Conservation (phyloP, 2,797 vertebrate species). For the Percopsis omiscomaycus region DNA sequence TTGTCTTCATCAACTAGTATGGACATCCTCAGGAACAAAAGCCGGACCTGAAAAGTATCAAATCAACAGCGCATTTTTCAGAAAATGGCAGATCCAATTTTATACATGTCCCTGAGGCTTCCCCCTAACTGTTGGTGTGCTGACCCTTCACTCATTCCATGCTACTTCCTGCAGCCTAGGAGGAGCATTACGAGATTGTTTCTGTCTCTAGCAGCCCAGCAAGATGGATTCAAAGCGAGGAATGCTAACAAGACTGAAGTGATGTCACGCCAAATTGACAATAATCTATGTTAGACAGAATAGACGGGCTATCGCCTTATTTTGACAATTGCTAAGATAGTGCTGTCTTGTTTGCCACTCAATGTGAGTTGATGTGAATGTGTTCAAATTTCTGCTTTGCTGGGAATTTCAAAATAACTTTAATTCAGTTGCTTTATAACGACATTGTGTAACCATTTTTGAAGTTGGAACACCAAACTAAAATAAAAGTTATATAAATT, state of each 20-base stretch:
- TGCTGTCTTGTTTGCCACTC: conserved; percentile 54
- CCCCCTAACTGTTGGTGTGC: conserved; percentile 73
- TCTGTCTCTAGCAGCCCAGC: conserved; percentile 59
- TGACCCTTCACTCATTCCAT: conserved; percentile 77
- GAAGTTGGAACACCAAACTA: conserved; percentile 8
- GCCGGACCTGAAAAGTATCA: conserved; percentile 74
- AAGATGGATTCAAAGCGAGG: conserved; percentile 44
- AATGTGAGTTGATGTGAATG: conserved; percentile 32
- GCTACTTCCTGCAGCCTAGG: conserved; percentile 47
- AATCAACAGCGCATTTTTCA: conserved; percentile 81
- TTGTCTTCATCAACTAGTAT: conserved; percentile 81
- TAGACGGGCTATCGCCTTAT: conserved; percentile 36
- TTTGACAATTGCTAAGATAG: conserved; percentile 55
- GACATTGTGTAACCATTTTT: no score
- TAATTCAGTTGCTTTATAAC: background rate
- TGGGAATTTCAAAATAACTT: conserved; percentile 31
- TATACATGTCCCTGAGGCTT: conserved; percentile 76
- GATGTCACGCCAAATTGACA: conserved; percentile 58
- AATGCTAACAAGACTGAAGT: conserved; percentile 62
- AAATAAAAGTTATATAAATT: conserved; percentile 12
- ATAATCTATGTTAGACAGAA: conserved; percentile 55
- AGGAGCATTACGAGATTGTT: conserved; percentile 70
- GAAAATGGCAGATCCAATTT: conserved; percentile 85
- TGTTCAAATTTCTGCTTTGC: conserved; percentile 1
- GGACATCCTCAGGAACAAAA: conserved; percentile 74